phyloP scores from a whole-genome alignment of 2,888 invertebrate species.

The Eilema depressum region DNA sequence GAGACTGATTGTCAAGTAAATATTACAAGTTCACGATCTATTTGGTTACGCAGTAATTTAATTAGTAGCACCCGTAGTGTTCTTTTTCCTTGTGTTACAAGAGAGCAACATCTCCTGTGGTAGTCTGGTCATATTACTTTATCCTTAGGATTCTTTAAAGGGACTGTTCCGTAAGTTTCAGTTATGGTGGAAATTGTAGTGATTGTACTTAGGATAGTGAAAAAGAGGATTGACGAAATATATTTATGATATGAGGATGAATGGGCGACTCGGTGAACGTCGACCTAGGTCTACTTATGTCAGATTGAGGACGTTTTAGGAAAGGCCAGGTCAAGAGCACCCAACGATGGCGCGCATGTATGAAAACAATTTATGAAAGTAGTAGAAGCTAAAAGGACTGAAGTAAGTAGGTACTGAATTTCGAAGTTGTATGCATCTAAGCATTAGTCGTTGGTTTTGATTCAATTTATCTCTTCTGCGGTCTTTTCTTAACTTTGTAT shows the following conservation, averaged over 20 bases:
- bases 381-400: neutral
- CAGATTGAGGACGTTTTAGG: neutral
- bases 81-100: neutral
- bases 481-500: no score
- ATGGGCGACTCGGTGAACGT: neutral
- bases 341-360: neutral
- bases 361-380: neutral
- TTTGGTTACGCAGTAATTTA: constrained; percentile 17
- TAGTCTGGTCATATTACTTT: neutral
- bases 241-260: neutral
- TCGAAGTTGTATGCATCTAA: no score
- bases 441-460: no score
- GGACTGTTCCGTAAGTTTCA: neutral
- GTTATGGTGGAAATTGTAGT: neutral
- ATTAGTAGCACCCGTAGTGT: constrained; percentile 30
- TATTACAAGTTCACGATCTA: constrained; percentile 37
- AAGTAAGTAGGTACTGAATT: no score
- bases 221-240: neutral
- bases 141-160: neutral
- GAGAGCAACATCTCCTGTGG: neutral
- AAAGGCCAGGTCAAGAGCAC: neutral
- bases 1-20: constrained; percentile 57
- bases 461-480: no score
- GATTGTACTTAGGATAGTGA: neutral
- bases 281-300: neutral